Percentiles rank a stretch among this genome's conserved stretches.
Conservation (phyloP, 2,797 vertebrate genomes). For the Nyctibius grandis region DNA sequence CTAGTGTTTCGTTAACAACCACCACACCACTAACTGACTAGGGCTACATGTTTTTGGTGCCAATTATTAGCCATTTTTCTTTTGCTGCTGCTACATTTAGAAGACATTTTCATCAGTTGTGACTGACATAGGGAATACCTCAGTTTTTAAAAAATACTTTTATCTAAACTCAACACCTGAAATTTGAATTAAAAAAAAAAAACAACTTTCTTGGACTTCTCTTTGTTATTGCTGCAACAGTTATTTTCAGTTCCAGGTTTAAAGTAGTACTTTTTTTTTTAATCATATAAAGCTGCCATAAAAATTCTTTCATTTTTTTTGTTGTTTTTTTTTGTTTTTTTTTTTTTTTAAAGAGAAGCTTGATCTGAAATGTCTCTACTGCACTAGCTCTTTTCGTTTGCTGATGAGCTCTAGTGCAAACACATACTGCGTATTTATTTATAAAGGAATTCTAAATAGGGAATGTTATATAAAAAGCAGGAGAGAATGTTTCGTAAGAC, state of each 20-base stretch:
- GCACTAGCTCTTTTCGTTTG: constrained; percentile 44
- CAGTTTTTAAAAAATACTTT: constrained; percentile 30
- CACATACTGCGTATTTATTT: constrained; percentile 30
- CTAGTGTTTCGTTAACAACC: neutral
- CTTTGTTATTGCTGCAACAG: constrained; percentile 61
- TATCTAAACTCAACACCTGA: constrained; percentile 33
- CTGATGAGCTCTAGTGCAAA: constrained; percentile 57
- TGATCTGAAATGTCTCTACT: constrained; percentile 64
- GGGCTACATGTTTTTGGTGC: constrained; percentile 1
- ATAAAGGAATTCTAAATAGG: constrained; percentile 70
- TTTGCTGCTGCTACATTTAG: constrained; percentile 42
- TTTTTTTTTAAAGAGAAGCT: constrained; percentile 46
- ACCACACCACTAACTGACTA: constrained; percentile 13
- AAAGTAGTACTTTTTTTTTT: neutral
- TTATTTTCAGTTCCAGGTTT: constrained; percentile 43
- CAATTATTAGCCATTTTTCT: neutral
- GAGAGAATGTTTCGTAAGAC: constrained; percentile 57
- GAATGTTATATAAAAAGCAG: constrained; percentile 70
- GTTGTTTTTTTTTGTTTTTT: neutral
- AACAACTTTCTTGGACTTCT: constrained; percentile 29
- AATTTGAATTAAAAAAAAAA: constrained; percentile 12
- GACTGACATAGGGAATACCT: constrained; percentile 34
- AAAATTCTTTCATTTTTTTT: neutral
- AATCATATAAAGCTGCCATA: constrained; percentile 46
- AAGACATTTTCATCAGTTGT: constrained; percentile 17